Evolutionary conservation across 2,113 vertebrate species (phyloP).

Genomic region (Otus sunia): DNA sequence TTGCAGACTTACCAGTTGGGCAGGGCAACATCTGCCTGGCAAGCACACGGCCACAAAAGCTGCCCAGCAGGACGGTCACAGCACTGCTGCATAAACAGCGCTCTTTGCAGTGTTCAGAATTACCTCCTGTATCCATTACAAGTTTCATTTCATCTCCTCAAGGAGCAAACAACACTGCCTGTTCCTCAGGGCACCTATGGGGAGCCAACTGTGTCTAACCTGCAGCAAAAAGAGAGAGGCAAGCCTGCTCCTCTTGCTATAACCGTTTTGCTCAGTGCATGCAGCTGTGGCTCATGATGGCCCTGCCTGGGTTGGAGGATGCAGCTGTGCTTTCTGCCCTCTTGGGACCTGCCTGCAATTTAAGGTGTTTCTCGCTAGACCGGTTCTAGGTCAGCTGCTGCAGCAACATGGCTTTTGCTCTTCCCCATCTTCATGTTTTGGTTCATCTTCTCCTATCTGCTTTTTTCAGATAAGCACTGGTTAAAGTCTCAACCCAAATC

Average conservation of each 20-base stretch:
- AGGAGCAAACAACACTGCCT: neutral
- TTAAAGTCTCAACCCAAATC: neutral
- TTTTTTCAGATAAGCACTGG: neutral
- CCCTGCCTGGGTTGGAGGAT: neutral
- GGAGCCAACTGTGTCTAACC: neutral
- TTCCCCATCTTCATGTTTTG: neutral
- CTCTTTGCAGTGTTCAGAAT: neutral
- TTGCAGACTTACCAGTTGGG: neutral
- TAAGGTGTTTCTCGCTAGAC: neutral
- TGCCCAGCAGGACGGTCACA: neutral
- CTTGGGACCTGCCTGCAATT: neutral
- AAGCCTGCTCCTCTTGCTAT: neutral
- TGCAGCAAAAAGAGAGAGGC: accelerated
- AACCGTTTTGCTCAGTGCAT: neutral
- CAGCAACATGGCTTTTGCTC: neutral
- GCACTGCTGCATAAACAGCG: neutral
- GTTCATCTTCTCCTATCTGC: neutral
- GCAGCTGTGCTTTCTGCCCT: neutral
- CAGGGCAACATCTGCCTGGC: neutral
- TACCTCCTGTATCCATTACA: neutral
- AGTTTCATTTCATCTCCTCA: neutral
- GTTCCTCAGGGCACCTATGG: accelerated
- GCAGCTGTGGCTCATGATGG: neutral
- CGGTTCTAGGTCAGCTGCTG: neutral
- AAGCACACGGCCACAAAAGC: neutral